These are phyloP conservation scores for Labeo rohita DNA, from an alignment of 2,113 vertebrate genomes.

Conservation along the genomic window DNA sequence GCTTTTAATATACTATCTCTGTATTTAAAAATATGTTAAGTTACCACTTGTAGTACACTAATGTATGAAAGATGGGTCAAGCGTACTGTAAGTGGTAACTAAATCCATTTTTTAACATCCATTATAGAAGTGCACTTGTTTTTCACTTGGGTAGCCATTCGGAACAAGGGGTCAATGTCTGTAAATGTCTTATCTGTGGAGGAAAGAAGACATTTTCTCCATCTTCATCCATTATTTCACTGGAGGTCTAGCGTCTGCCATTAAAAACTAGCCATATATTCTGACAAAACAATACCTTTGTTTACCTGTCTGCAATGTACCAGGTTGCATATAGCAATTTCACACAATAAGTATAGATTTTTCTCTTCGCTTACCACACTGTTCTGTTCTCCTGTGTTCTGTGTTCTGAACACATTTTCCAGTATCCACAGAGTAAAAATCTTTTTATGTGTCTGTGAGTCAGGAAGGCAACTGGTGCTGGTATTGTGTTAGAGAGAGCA, in stretches of 20 bases:
- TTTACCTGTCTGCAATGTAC: neutral
- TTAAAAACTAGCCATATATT: neutral
- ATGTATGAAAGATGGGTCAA: no score
- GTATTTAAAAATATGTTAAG: no score
- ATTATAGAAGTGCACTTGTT: no score
- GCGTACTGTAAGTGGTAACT: no score
- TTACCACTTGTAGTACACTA: no score
- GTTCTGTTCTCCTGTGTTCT: neutral
- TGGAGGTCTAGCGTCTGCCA: neutral
- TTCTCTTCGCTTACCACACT: constrained; percentile 1
- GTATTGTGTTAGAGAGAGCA: constrained; percentile 16
- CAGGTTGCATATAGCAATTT: neutral
- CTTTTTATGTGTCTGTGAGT: constrained; percentile 3
- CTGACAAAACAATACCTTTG: no score
- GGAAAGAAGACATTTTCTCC: neutral
- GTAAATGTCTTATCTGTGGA: neutral
- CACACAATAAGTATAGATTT: neutral
- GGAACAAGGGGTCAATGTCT: neutral
- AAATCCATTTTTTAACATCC: no score
- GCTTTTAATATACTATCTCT: no score
- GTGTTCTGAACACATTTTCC: neutral
- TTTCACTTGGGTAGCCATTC: neutral
- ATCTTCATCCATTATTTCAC: neutral
- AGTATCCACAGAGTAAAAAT: neutral
- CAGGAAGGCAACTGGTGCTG: neutral